phyloP scores from a whole-genome alignment of 2,888 invertebrate genomes.

The Oxystoma pomonae region DNA sequence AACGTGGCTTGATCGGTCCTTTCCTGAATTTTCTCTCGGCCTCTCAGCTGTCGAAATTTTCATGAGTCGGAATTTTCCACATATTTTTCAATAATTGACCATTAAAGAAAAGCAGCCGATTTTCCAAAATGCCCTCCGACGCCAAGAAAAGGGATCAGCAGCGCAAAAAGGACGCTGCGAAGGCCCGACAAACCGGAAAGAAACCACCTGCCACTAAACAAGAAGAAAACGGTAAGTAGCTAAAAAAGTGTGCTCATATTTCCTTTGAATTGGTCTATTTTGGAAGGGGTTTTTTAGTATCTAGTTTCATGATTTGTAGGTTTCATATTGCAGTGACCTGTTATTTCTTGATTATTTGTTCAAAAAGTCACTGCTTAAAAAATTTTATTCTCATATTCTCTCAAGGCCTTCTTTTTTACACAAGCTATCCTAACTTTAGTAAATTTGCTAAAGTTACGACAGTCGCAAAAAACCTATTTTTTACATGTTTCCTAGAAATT shows the following conservation, averaged over 20 bases:
- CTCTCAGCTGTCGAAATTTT: neutral
- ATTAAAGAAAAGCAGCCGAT: neutral
- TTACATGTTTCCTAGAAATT: no score
- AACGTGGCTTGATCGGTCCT: neutral
- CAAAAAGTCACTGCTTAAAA: no score
- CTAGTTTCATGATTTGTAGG: no score
- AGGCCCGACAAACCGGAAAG: conserved; percentile 57
- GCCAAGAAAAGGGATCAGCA: conserved; percentile 97
- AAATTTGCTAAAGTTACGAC: no score
- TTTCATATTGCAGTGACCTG: no score
- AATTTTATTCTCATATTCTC: no score
- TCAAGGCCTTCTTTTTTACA: no score
- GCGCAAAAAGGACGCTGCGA: conserved; percentile 94
- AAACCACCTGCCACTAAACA: conserved; percentile 42
- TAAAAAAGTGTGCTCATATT: no score
- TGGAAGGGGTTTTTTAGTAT: no score
- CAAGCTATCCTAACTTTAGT: no score
- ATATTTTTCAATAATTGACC: neutral
- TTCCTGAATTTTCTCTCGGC: neutral
- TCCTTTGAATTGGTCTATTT: neutral
- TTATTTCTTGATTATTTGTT: no score
- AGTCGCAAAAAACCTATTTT: no score
- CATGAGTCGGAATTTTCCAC: neutral
- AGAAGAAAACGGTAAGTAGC: conserved; percentile 42
- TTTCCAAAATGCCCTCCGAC: conserved; percentile 89